Evolutionary conservation across 2,797 vertebrate species (phyloP), one percentile per base, ranked within the genome.

Genomic region (Rhabdophis nuchalis): DNA sequence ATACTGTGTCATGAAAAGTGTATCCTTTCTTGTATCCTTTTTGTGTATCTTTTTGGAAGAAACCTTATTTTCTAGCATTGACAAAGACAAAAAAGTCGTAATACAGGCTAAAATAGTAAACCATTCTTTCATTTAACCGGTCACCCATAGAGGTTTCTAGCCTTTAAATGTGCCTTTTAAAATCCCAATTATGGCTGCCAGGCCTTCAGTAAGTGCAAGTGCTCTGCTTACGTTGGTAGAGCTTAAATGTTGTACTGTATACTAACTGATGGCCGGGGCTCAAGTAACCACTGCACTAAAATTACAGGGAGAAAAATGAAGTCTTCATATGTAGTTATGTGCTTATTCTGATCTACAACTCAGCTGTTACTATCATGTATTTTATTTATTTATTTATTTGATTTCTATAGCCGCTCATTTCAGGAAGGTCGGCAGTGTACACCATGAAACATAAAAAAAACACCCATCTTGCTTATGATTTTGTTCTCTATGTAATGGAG

Each of bases 1-100:
- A 96, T 96, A 96, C 97, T 97, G 97, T 97, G 97, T 97, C 98
- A 97, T 96, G 97, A 97, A 98, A 96, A 98, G 96, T 97, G 98
- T 98, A 98, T 98, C 98, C 98, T 98, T 98, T 98, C 97, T 97
- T 97, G 98, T 98, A 98, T 98, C 98, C 98, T 98, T 98, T 98
- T 92, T 87, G 16, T 92, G 90, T 96, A 95, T 96, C 97, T 97
- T 94, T 95, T 27, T 0, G 93, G 96, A 95, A 95, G 93, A 95
- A 93, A 61, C 29, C 20, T 89, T 94, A 92, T 93, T 32, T 0
- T 85, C 1, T 57, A 93, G 95, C 94, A 58, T 93, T 97, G 95
- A 52, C 92, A 29, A 95, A 96, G 94, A 93, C 94, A 89, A 94
- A 91, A 93, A 88, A 94, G 93, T 92, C 92, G 88, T 96, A 95